A percentile compares a stretch with the other conserved stretches of the same genome.
phyloP scores from a whole-genome alignment of 2,797 vertebrate genomes.

The Nasua narica region DNA sequence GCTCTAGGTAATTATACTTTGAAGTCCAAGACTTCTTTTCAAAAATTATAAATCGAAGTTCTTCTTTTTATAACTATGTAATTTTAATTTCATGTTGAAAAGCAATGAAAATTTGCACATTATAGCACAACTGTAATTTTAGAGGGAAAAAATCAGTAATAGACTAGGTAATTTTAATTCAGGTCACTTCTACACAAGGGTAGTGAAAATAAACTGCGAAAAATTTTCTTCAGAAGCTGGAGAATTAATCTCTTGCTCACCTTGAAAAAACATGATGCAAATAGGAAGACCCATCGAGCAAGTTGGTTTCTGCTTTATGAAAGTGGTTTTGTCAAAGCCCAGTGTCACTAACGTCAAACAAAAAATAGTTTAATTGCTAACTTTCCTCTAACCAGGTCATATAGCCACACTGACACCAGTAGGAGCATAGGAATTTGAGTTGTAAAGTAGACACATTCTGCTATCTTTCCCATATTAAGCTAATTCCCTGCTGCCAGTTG shows the following conservation, averaged over 20 bases:
- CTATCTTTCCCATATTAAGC: neutral
- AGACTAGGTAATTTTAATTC: slow-evolving; percentile 66
- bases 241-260: slow-evolving; percentile 45
- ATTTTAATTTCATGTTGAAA: slow-evolving; percentile 75
- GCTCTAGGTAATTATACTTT: slow-evolving; percentile 68
- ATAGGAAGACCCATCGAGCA: neutral
- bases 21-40: slow-evolving; percentile 64
- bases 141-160: slow-evolving; percentile 57
- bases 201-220: slow-evolving; percentile 49
- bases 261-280: neutral
- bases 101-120: slow-evolving; percentile 66
- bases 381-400: neutral
- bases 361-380: neutral
- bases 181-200: slow-evolving; percentile 53
- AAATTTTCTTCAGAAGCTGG: slow-evolving; percentile 25
- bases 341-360: neutral
- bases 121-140: slow-evolving; percentile 63
- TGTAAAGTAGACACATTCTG: neutral
- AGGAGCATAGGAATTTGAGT: neutral
- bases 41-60: slow-evolving; percentile 64
- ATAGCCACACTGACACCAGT: neutral
- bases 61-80: slow-evolving; percentile 58
- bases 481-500: neutral
- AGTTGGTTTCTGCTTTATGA: slow-evolving; percentile 22
- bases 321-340: slow-evolving; percentile 22